Percentiles rank a stretch among this genome's conserved stretches.
Conservation (phyloP, 2,113 vertebrate species). For the Corythornis cristatus region DNA sequence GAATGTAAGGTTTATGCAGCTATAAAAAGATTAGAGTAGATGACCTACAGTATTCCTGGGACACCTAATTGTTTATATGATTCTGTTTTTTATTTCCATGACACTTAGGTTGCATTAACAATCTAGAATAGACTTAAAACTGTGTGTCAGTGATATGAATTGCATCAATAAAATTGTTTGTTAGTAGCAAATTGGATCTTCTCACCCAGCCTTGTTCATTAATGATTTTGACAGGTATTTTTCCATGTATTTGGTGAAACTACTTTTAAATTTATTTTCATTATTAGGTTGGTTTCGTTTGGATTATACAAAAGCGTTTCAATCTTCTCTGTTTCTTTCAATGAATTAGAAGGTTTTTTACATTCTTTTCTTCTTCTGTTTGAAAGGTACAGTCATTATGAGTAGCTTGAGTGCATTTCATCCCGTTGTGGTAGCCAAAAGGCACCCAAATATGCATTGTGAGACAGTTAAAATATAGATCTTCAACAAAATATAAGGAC, state of each 20-base stretch:
- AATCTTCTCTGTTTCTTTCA: not conserved
- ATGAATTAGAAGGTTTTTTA: not conserved
- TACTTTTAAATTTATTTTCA: not conserved
- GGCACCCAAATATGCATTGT: not conserved
- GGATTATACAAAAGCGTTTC: not conserved
- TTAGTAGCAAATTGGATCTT: not conserved
- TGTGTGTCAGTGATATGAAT: not conserved
- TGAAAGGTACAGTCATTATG: not conserved
- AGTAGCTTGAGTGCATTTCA: not conserved
- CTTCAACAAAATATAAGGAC: not conserved
- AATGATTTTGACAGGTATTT: not conserved
- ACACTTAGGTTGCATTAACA: not conserved
- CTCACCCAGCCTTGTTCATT: not conserved
- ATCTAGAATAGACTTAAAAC: not conserved
- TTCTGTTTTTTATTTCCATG: not conserved
- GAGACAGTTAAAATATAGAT: not conserved
- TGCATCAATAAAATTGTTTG: not conserved
- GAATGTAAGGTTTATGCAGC: not conserved
- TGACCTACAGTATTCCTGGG: not conserved
- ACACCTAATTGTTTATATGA: not conserved
- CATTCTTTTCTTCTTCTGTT: not conserved
- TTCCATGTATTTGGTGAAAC: not conserved
- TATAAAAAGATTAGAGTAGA: not conserved
- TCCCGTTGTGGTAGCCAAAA: not conserved
- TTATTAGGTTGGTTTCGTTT: not conserved